These are phyloP conservation scores for Numenius phaeopus DNA, from an alignment of 2,797 vertebrate genomes.

Conservation along the genomic window DNA sequence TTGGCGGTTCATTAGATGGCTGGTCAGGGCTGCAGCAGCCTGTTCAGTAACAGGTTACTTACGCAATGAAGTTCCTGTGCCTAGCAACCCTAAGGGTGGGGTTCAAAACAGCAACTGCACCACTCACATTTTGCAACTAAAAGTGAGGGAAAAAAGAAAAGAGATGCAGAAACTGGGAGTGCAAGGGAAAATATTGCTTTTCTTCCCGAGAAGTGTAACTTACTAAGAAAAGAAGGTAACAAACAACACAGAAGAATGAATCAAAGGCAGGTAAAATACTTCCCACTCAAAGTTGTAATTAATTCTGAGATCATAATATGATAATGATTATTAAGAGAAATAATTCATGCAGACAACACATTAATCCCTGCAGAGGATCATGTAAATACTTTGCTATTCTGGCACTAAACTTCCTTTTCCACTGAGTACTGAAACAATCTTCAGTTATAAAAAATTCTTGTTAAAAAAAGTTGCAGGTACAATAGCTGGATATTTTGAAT, in stretches of 20 bases:
- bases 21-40: conserved; percentile 15
- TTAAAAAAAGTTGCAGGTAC: neutral
- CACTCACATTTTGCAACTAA: neutral
- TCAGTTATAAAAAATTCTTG: neutral
- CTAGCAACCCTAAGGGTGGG: conserved; percentile 69
- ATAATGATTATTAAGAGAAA: conserved; percentile 46
- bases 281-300: neutral
- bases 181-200: neutral
- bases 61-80: conserved; percentile 51
- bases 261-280: neutral
- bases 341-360: conserved; percentile 37
- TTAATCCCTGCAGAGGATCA: neutral
- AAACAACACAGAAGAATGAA: neutral
- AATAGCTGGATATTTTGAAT: neutral
- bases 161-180: neutral
- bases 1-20: conserved; percentile 12
- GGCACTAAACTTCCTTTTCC: neutral
- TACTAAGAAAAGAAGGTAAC: neutral
- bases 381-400: neutral
- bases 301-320: conserved; percentile 26
- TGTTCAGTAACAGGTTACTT: conserved; percentile 60
- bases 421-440: neutral
- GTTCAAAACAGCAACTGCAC: conserved; percentile 62
- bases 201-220: neutral
- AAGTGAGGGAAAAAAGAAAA: neutral